Evolutionary conservation across 2,888 invertebrate genomes (phyloP), one percentile per base, ranked within the genome.

Genomic region (Harpalus rubripes): DNA sequence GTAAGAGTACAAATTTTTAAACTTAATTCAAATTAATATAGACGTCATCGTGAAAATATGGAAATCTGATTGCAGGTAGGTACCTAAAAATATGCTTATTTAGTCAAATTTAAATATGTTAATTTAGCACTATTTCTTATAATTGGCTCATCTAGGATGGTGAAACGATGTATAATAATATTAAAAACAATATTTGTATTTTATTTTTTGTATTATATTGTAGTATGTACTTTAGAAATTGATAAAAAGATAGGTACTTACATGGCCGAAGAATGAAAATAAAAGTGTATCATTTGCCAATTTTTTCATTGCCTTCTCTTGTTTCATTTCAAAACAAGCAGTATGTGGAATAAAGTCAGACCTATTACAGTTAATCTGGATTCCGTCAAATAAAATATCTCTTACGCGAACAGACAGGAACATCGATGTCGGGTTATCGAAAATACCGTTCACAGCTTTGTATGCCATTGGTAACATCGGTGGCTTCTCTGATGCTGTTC

Each of bases 391-490:
- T 12, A 85, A 59, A 68, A 85, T 65, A 58, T 85, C 85, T 22
- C 22, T 85, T 15, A 85, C 85, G 7, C 72, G 68, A 39, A 59
- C 85, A 8, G 79, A 80, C 8, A 85, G 5, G 41, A 85, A 85
- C 72, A 85, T 85, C n/a, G 85, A 85, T 7, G 79, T 59, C 4
- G 85, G 85, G n/a, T 79, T 68, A 72, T 85, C 85, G 41, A 85
- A 80, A 80, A 85, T 85, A n/a, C 80, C 72, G 39, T 85, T 80
- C 12, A 85, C 58, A 58, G 85, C 85, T 41, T 80, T 79, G 22
- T 58, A 80, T 7, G 56, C 85, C 85, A 85, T 85, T 7, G 68
- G 68, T 39, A 85, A 8, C 68, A 85, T 80, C 7, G 79, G 85
- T 41, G 85, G 85, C 58, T 41, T 79, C 26, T 85, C 68, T 16